phyloP scores from a whole-genome alignment of 2,113 vertebrate genomes.

The Amazona guildingii region DNA sequence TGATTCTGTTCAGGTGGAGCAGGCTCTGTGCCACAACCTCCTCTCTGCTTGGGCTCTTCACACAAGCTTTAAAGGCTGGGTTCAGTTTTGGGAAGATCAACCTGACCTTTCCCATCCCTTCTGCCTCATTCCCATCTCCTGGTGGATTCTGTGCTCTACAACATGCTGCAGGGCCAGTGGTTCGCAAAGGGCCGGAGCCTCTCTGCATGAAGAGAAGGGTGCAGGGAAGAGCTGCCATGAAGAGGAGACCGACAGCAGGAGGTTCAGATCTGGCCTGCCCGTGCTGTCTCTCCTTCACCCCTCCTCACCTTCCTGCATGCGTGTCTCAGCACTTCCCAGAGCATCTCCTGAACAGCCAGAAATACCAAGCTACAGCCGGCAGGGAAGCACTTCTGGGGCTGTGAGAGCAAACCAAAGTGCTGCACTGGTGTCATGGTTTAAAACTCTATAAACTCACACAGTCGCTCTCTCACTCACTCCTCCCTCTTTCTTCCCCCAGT shows the following conservation, averaged over 20 bases:
- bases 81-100: background rate
- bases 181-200: background rate
- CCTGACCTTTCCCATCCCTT: background rate
- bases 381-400: background rate
- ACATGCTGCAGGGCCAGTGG: background rate
- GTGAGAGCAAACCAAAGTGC: background rate
- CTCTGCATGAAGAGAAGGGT: fast-evolving
- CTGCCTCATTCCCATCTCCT: background rate
- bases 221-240: background rate
- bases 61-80: background rate
- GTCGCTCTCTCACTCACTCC: no score
- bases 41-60: background rate
- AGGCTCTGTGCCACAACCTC: background rate
- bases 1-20: background rate
- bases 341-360: background rate
- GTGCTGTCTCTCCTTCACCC: background rate
- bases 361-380: fast-evolving
- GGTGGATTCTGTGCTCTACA: background rate
- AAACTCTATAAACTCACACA: no score
- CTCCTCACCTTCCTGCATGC: background rate
- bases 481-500: no score
- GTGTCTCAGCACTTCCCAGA: background rate
- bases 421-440: background rate
- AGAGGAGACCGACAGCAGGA: background rate
- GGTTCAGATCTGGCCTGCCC: background rate